Evolutionary conservation across 2,888 invertebrate species (phyloP), one percentile per base, ranked within the genome.

Genomic region (Cosmia pyralina): DNA sequence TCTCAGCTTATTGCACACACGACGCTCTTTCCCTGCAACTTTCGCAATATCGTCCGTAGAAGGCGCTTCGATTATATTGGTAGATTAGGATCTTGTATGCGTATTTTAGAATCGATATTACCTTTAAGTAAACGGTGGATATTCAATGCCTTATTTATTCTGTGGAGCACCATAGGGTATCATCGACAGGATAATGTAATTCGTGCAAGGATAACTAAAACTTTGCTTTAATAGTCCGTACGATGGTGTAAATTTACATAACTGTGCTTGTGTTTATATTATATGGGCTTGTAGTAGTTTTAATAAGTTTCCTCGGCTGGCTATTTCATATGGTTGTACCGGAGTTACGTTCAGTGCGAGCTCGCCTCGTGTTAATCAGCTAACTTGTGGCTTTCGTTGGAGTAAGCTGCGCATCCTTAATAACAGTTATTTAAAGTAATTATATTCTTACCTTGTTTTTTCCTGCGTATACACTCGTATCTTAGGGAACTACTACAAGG

Each of bases 1-100:
- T 81, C 82, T 76, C 68, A 38, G 80, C 72, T 80, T 82, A 86
- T 84, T 84, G 89, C 85, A 84, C 79, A 78, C 63, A 57, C 67
- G 76, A 81, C 70, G 74, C 82, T 81, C 77, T 80, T 83, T 80
- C 60, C 75, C 70, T 75, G 75, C 79, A 87, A 88, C 85, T 88
- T 87, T 84, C 59, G 81, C 81, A 88, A 88, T 88, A 85, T 85
- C 77, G 74, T 76, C 79, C 72, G 62, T 76, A 81, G 52, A 86
- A 83, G 75, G 75, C 79, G 79, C 77, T 84, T 85, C 79, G 82
- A 86, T 83, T 79, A 77, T 85, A 85, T 87, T 79, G 78, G 72
- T 60, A 75, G 78, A 84, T 86, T 83, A 83, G 71, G 72, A 80
- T 69, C 81, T 75, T 75, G 73, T 81, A 83, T 71, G 71, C 68